Evolutionary conservation across 1,140 invertebrate genomes (phyloP).

Genomic region (Rhizoglyphus robini): DNA sequence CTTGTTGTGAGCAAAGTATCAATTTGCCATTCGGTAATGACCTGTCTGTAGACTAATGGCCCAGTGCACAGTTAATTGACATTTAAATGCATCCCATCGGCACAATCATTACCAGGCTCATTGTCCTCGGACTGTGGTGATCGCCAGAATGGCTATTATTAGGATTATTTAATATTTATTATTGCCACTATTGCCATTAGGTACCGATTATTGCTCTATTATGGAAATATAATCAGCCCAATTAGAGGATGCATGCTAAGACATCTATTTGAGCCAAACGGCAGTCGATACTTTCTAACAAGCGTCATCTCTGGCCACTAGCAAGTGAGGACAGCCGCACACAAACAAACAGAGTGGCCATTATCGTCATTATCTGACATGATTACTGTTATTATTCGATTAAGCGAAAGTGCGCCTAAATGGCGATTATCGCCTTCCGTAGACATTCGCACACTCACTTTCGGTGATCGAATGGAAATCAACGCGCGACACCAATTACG

Average conservation of each 20-base stretch:
- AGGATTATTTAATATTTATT: not conserved
- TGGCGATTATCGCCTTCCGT: conserved; percentile 2
- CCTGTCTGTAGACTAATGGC: too few relatives aligned
- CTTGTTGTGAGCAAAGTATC: too few relatives aligned
- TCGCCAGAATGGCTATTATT: not conserved
- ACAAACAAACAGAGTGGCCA: too few relatives aligned
- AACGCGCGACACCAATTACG: conserved; percentile 2
- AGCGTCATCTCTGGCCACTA: too few relatives aligned
- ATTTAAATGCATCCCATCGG: not conserved
- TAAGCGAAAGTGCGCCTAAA: conserved; percentile 6
- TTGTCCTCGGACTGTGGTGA: conserved; percentile 1
- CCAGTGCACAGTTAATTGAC: too few relatives aligned
- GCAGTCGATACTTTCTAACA: too few relatives aligned
- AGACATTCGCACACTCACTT: conserved; percentile 2
- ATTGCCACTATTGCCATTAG: not conserved
- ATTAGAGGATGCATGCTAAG: conserved; percentile 12
- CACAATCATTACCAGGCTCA: not conserved
- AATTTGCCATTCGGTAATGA: too few relatives aligned
- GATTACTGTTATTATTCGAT: conserved; percentile 4
- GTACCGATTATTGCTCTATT: not conserved
- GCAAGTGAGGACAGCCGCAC: too few relatives aligned
- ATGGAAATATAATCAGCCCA: conserved; percentile 9
- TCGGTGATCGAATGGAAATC: not conserved
- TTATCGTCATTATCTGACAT: not conserved
- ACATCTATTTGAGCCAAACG: not conserved